Percentiles rank a stretch among this genome's conserved stretches.
These are phyloP conservation scores for Arctopsyche grandis DNA, from an alignment of 1,140 invertebrate genomes.

Conservation along the genomic window DNA sequence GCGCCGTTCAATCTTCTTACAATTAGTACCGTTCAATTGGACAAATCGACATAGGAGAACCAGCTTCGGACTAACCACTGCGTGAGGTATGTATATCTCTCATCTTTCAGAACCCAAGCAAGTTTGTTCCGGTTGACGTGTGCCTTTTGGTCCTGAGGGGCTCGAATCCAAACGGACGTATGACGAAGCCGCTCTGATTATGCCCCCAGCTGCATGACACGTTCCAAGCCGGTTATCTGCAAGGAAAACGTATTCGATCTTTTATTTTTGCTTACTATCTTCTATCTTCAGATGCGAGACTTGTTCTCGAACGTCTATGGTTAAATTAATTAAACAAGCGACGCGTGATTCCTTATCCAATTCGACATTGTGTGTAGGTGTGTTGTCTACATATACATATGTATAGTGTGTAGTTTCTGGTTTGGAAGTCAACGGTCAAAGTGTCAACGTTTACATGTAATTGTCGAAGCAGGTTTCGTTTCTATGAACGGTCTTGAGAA, in stretches of 20 bases:
- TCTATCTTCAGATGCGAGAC: slow-evolving; percentile 4
- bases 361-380: not conserved
- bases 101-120: too few species aligned
- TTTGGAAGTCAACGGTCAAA: too few species aligned
- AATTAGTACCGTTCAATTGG: too few species aligned
- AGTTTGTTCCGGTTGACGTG: not conserved
- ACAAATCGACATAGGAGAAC: too few species aligned
- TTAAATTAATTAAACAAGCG: slow-evolving; percentile 19
- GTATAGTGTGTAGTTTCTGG: too few species aligned
- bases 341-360: not conserved
- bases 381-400: too few species aligned
- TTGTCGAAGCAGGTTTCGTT: too few species aligned
- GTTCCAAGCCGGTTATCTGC: slow-evolving; percentile 16
- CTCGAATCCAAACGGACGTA: slow-evolving; percentile 1
- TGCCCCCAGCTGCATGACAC: slow-evolving; percentile 23
- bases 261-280: not conserved
- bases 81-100: too few species aligned
- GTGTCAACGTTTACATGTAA: too few species aligned
- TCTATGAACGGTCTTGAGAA: too few species aligned
- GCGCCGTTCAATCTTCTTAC: too few species aligned
- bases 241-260: not conserved
- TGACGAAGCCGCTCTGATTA: slow-evolving; percentile 22
- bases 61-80: too few species aligned
- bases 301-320: slow-evolving; percentile 1
- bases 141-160: not conserved